Conservation (phyloP, 2,888 invertebrate species). For the Mactromeris polynyma region DNA sequence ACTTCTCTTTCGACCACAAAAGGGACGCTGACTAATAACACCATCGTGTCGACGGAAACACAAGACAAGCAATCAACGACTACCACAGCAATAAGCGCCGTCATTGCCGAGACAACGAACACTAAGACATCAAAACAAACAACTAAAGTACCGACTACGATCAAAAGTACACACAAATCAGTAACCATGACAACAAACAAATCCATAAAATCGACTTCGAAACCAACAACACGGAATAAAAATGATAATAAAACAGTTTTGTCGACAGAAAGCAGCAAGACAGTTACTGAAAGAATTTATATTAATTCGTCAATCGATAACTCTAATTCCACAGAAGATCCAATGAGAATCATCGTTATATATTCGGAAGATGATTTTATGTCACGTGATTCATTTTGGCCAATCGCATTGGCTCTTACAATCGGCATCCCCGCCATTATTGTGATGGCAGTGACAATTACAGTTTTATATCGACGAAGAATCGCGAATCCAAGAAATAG, state of each 20-base stretch:
- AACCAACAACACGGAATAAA: not conserved
- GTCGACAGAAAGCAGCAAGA: not conserved
- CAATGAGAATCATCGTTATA: slow-evolving; percentile 26
- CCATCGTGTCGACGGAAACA: not conserved
- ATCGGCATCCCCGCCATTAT: slow-evolving; percentile 71
- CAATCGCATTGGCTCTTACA: slow-evolving; percentile 69
- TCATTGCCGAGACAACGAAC: not conserved
- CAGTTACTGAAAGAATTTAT: not conserved
- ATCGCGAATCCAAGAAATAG: slow-evolving; percentile 51
- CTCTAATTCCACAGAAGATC: slow-evolving; percentile 2
- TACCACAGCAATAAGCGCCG: not conserved
- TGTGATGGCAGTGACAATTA: slow-evolving; percentile 71
- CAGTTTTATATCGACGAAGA: slow-evolving; percentile 65
- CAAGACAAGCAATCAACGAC: not conserved
- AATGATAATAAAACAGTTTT: not conserved
- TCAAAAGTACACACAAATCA: not conserved
- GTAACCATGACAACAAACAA: not conserved
- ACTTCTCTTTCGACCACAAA: not conserved
- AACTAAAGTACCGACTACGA: not conserved
- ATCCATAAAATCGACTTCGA: not conserved
- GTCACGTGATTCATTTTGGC: slow-evolving; percentile 71
- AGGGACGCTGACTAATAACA: not conserved
- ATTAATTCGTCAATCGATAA: slow-evolving; percentile 18
- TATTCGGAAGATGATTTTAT: slow-evolving; percentile 26
- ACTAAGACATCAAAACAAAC: not conserved